Evolutionary conservation across 2,113 vertebrate species (phyloP).

Genomic region (Colaptes auratus): DNA sequence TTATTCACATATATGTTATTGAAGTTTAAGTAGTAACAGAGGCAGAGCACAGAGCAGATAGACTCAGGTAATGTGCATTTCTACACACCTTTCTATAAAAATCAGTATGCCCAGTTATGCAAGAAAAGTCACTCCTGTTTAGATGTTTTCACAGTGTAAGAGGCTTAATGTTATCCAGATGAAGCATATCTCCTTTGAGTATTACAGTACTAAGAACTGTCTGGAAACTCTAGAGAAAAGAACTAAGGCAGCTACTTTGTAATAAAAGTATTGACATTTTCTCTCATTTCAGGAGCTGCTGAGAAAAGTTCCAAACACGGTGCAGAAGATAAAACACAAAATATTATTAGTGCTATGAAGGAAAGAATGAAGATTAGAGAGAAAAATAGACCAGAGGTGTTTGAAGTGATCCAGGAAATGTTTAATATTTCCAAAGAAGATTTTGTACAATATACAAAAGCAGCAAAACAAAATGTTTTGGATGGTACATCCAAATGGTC

Average conservation of each 20-base stretch:
- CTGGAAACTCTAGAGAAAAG: not conserved
- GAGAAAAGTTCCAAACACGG: conserved; percentile 99
- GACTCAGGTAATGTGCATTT: not conserved
- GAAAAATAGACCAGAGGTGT: conserved; percentile 94
- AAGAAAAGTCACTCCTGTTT: not conserved
- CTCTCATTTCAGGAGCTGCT: conserved; percentile 85
- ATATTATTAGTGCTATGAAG: conserved; percentile 98
- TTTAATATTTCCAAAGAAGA: conserved; percentile 93
- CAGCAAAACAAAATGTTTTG: conserved; percentile 93
- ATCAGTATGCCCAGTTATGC: not conserved
- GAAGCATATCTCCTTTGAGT: not conserved
- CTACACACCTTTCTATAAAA: not conserved
- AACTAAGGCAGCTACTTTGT: not conserved
- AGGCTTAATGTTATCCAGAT: not conserved
- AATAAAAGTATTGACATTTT: not conserved
- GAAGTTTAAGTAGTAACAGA: not conserved
- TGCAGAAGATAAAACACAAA: conserved; percentile 96
- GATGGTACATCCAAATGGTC: conserved; percentile 99
- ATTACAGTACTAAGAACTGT: not conserved
- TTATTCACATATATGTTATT: not conserved
- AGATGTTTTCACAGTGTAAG: not conserved
- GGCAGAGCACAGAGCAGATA: not conserved
- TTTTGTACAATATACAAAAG: conserved; percentile 87
- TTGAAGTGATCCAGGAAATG: conserved; percentile 95
- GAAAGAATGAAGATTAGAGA: conserved; percentile 98